Evolutionary conservation across 2,797 vertebrate genomes (phyloP).

Genomic region (Rallus crepitans): DNA sequence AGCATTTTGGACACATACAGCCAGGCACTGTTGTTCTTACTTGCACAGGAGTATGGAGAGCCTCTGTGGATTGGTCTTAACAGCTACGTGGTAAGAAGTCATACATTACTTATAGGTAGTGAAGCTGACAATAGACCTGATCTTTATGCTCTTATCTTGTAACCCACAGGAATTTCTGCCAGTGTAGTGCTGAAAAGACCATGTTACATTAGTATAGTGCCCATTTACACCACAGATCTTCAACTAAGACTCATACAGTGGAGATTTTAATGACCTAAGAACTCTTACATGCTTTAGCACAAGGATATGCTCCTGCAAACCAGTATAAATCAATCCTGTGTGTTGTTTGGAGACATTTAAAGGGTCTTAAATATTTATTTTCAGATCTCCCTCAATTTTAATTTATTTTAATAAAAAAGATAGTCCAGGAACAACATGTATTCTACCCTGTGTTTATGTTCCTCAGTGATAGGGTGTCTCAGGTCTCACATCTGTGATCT

Average conservation of each 20-base stretch:
- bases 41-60: conserved; percentile 76
- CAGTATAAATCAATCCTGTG: neutral
- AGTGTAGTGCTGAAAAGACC: neutral
- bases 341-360: neutral
- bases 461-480: neutral
- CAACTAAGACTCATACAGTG: neutral
- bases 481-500: neutral
- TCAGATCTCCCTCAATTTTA: neutral
- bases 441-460: neutral
- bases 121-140: neutral
- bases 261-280: neutral
- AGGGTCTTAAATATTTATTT: fast-evolving
- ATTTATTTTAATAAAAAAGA: neutral
- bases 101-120: neutral
- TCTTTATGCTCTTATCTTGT: neutral
- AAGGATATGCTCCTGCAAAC: neutral
- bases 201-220: neutral
- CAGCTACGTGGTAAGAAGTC: conserved; percentile 86
- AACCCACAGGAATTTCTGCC: neutral
- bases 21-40: conserved; percentile 82
- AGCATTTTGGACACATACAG: conserved; percentile 84
- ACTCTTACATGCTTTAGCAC: neutral
- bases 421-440: neutral
- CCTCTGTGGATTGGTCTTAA: conserved; percentile 93
- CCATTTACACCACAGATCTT: neutral